Evolutionary conservation across 2,888 invertebrate species (phyloP), one percentile per base, ranked within the genome.

Genomic region (Selenia dentaria): DNA sequence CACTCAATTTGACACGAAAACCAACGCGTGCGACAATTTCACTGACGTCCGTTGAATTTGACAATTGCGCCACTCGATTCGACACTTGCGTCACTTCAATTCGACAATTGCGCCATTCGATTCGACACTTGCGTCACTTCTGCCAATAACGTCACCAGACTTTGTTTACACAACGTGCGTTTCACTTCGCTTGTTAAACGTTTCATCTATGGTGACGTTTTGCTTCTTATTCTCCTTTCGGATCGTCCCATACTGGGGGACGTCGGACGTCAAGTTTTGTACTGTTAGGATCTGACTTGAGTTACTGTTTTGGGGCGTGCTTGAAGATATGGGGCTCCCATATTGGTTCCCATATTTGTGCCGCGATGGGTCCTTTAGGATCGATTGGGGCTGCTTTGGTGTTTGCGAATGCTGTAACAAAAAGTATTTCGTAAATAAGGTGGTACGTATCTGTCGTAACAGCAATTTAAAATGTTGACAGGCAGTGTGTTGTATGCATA

Each of bases 331-430:
- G 0, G 87, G 88, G 63, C 86, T 91, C 2, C 85, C 89, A 51
- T 92, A 92, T 27, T 91, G 91, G 57, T 84, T 91, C 18, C 88
- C 89, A 51, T 92, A 92, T 64, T 92, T 91, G 68, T 92, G 92
- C 22, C 93, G 83, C 42, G 93, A 93, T 2, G 93, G 92, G 73
- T 93, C 93, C 66, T 93, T 93, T 3, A 93, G 83, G 54, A 93
- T 93, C 16, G 93, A 92, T 58, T 93, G 93, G 0, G 93, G 93
- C 51, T 93, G 92, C 64, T 92, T 93, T 31, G 83, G 75, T 1
- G 87, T 83, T 54, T 84, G 89, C 8, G 82, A 74, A 55, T 91
- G 91, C 86, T 91, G 84, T 0, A 83, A 83, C 68, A 75, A 76
- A 62, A 53, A 39, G 16, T 12, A 34, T 5, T 26, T 36, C 36